Base-by-base conservation (phyloP, 2,797 vertebrate genomes). In the Graptemys geographica region DNA sequence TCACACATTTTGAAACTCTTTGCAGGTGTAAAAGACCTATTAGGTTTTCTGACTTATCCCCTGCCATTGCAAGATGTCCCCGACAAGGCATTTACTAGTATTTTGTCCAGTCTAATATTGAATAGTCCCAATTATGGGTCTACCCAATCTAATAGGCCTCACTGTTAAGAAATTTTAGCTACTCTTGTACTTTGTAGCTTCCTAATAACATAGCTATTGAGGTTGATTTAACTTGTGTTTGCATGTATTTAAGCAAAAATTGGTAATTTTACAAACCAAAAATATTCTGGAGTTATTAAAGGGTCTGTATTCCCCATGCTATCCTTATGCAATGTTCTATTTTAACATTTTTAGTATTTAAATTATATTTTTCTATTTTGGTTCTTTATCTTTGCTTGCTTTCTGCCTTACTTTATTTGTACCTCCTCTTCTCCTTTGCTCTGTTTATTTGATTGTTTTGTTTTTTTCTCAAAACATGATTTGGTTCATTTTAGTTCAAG, bases 21-120 rank as follows among this genome's bases (percentile, higher is more conserved):
- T 1, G 0, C 52, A 59, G 79, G 2, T 8, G 0, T 0, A 0
- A 33, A 69, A 19, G 33, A n/a, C 62, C 18, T 10, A 76, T 44
- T 25, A 76, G 41, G 21, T 76, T 47, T 76, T 47, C 41, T 76
- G 25, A 12, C 23, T 28, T 15, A 47, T 31, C 12, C 59, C 80
- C 11, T n/a, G 33, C 18, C 72, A 90, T 41, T 6, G 2, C 88
- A 23, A 84, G 11, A n/a, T 62, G 31, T 10, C n/a, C 13, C 82
- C 2, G 65, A 3, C 56, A 53, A 21, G 28, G 27, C 11, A 7
- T 62, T 33, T 33, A 62, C 59, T 62, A 18, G 31, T 76, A 55
- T 83, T 90, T 89, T 79, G 59, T 33, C 79, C 18, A 91, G 5
- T 4, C 28, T 90, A 3, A 83, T 72, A 51, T 72, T 91, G 18